phyloP scores from a whole-genome alignment of 2,888 invertebrate species.

The Rugalucina vietnamica region DNA sequence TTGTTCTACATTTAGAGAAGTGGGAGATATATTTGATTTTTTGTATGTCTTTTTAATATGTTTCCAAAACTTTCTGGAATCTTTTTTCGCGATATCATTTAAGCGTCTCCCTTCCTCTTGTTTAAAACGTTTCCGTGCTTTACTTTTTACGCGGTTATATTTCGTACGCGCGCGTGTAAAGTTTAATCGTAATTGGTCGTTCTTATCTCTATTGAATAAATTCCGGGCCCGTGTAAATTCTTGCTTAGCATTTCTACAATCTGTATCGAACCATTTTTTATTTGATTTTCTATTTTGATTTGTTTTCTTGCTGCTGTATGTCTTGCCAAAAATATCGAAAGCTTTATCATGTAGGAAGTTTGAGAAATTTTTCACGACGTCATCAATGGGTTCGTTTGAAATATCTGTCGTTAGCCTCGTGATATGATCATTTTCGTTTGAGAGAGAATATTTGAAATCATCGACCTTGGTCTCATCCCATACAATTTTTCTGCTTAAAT shows the following conservation, averaged over 20 bases:
- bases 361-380: neutral
- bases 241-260: neutral
- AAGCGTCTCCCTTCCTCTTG: neutral
- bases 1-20: neutral
- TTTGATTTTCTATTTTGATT: neutral
- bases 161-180: neutral
- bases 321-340: constrained; percentile 1
- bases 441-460: neutral
- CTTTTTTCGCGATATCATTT: neutral
- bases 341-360: neutral
- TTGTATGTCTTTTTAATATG: no score
- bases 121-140: neutral
- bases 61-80: neutral
- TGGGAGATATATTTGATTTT: no score
- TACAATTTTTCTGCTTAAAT: neutral
- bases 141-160: neutral
- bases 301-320: neutral
- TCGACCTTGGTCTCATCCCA: neutral
- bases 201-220: neutral
- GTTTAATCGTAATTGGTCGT: neutral
- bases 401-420: neutral
- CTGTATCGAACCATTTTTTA: neutral
- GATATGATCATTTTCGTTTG: neutral
- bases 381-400: neutral
- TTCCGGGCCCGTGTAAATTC: neutral